Evolutionary conservation across 2,888 invertebrate genomes (phyloP), one percentile per base, ranked within the genome.

Genomic region (Drosophila suboccidentalis): DNA sequence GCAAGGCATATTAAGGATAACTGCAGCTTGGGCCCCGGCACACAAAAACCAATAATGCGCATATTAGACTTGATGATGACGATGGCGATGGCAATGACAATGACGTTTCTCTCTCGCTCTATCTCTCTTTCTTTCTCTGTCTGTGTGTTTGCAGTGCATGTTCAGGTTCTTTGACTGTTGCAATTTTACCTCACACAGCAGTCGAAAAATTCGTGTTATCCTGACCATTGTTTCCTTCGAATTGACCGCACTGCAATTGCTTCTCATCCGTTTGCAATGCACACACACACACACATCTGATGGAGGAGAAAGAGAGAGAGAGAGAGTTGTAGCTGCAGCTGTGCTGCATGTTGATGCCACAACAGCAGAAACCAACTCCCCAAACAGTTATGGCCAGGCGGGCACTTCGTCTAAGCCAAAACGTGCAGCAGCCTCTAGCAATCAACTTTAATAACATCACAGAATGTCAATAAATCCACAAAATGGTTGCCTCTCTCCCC

Each of bases 401-500:
- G 51, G 79, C 78, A 72, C 80, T 84, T 78, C 53, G 78, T 75
- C 86, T 88, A 80, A 86, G 83, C 83, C 83, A 85, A 82, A 84
- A 84, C 84, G 86, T 84, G 88, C 84, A 72, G 59, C 75, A 81
- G 89, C 81, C 80, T 78, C 79, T 85, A 75, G 89, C 87, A 87
- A 87, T 87, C 88, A 89, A 88, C 87, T 87, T 89, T 87, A 87
- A 87, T 89, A 89, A 90, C 90, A 91, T 90, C 90, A 90, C 90
- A 91, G 90, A 90, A 90, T 91, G 90, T 90, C 90, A 91, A 90
- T 90, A 90, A 90, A 90, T 90, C 90, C 91, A 87, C 79, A 90
- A 87, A 90, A 90, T 87, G 79, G 77, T 68, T 82, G 72, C 65
- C 36, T 59, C 63, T 4, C 19, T 6, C 13, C 5, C 36, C 36